Conservation (phyloP, 2,113 vertebrate genomes). For the Pterocles gutturalis region DNA sequence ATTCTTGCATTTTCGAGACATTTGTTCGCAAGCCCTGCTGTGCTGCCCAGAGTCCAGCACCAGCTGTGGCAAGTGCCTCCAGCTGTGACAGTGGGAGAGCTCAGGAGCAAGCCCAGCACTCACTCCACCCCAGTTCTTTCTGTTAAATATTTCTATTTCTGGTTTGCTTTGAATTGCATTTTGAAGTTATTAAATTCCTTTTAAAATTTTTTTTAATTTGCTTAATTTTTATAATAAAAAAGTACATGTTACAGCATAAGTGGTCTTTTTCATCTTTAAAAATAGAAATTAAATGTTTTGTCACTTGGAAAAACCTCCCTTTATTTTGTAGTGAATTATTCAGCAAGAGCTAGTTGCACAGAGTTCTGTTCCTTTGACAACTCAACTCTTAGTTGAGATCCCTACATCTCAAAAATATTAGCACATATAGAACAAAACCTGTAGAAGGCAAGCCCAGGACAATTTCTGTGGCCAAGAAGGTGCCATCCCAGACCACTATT, state of each 20-base stretch:
- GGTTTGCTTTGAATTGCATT: neutral
- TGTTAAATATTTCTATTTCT: neutral
- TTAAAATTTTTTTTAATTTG: neutral
- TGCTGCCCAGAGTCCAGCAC: neutral
- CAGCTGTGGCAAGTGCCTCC: neutral
- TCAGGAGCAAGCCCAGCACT: neutral
- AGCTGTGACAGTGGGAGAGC: neutral
- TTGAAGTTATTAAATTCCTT: neutral
- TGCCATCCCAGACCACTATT: neutral
- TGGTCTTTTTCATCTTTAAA: neutral
- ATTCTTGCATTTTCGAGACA: neutral
- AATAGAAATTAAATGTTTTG: neutral
- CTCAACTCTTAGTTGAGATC: neutral
- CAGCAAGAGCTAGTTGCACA: neutral
- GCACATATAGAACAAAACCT: neutral
- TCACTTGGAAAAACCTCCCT: neutral
- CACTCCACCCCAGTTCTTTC: fast-evolving
- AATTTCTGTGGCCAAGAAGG: neutral
- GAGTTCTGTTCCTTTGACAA: neutral
- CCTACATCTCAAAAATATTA: neutral
- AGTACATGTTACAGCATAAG: neutral
- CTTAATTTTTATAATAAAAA: neutral
- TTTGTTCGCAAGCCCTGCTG: neutral
- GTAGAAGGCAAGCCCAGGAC: neutral
- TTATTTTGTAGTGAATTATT: neutral